Conservation (phyloP, 2,797 vertebrate species). For the Enteromius afrohamiltoni region DNA sequence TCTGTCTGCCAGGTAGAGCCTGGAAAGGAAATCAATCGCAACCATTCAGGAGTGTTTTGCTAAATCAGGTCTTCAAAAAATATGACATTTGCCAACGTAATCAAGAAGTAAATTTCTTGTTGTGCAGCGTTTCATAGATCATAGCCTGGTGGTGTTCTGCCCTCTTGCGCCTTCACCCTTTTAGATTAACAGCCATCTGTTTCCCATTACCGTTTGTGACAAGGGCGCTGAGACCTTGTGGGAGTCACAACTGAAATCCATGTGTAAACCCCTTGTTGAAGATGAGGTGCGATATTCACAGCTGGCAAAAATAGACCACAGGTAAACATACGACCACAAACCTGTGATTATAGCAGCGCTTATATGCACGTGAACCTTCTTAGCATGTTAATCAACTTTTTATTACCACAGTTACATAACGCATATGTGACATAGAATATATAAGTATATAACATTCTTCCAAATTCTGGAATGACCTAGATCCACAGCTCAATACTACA, state of each 20-base stretch:
- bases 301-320: slow-evolving; percentile 37
- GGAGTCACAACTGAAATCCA: slow-evolving; percentile 7
- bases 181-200: slow-evolving; percentile 68
- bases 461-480: neutral
- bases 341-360: neutral
- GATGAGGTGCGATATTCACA: slow-evolving; percentile 41
- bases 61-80: neutral
- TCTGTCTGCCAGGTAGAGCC: neutral
- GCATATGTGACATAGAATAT: neutral
- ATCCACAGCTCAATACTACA: neutral
- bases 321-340: slow-evolving; percentile 8
- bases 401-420: neutral
- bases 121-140: slow-evolving; percentile 57
- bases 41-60: neutral
- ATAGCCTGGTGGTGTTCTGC: slow-evolving; percentile 54
- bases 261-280: slow-evolving; percentile 8
- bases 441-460: neutral
- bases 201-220: slow-evolving; percentile 57
- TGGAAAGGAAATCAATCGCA: neutral
- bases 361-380: neutral
- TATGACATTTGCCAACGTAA: slow-evolving; percentile 50
- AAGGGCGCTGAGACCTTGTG: slow-evolving; percentile 61
- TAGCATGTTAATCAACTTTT: neutral
- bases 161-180: slow-evolving; percentile 49
- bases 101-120: slow-evolving; percentile 57